Percentiles rank a stretch among this genome's conserved stretches.
phyloP scores from a whole-genome alignment of 2,888 invertebrate genomes.

The Rapana venosa region DNA sequence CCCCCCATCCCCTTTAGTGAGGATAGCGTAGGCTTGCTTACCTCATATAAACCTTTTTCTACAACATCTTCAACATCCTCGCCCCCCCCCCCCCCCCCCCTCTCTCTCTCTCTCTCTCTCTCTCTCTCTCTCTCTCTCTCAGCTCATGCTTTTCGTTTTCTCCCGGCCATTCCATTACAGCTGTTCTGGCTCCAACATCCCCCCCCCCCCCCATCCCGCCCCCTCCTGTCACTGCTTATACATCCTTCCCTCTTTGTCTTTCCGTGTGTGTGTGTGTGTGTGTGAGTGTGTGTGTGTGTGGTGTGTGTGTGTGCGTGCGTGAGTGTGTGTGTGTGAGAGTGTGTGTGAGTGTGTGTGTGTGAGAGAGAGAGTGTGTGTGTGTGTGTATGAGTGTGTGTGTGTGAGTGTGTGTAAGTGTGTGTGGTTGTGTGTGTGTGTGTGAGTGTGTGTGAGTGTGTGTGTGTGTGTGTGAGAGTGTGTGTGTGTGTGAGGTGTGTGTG shows the following conservation, averaged over 20 bases:
- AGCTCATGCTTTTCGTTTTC: too few species aligned
- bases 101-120: too few species aligned
- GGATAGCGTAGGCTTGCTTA: too few species aligned
- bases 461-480: neutral
- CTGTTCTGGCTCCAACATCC: too few species aligned
- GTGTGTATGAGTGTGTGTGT: neutral
- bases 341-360: slow-evolving; percentile 9
- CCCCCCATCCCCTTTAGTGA: too few species aligned
- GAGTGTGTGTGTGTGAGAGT: neutral
- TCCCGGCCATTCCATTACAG: too few species aligned
- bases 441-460: neutral
- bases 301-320: slow-evolving; percentile 5
- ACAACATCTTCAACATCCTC: too few species aligned
- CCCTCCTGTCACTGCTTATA: too few species aligned
- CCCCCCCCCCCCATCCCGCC: too few species aligned
- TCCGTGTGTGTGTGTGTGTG: neutral
- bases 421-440: slow-evolving; percentile 2
- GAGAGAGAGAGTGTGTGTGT: neutral
- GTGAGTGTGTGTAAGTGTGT: neutral
- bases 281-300: slow-evolving; percentile 1
- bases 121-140: too few species aligned
- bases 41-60: too few species aligned
- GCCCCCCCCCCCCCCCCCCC: too few species aligned
- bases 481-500: neutral
- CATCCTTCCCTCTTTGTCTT: neutral